phyloP scores from a whole-genome alignment of 2,797 vertebrate species.

The Phoeniculus purpureus region DNA sequence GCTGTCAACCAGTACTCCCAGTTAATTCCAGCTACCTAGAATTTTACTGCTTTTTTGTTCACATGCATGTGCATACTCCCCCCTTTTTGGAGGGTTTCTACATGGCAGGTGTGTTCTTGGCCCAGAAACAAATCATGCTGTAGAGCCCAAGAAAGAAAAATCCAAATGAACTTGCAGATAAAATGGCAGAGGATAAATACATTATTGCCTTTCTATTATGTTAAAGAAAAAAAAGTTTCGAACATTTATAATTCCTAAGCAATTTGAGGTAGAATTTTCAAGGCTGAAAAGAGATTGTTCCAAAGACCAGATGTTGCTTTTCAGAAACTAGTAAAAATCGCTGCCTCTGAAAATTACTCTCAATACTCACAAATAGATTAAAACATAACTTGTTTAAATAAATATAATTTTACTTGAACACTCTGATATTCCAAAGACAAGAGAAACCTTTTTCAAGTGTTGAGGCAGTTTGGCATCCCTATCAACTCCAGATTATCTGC shows the following conservation, averaged over 20 bases:
- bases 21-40: slow-evolving; percentile 7
- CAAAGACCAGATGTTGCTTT: slow-evolving; percentile 58
- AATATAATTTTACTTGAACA: slow-evolving; percentile 23
- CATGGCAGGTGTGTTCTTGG: slow-evolving; percentile 40
- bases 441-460: not conserved
- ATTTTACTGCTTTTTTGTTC: not conserved
- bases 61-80: not conserved
- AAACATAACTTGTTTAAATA: slow-evolving; percentile 45
- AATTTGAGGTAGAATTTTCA: slow-evolving; percentile 53
- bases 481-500: not conserved
- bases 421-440: not conserved
- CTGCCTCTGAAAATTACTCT: slow-evolving; percentile 47
- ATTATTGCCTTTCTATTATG: slow-evolving; percentile 26
- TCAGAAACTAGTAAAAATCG: slow-evolving; percentile 57
- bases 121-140: slow-evolving; percentile 31
- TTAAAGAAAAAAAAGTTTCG: not conserved
- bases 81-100: not conserved
- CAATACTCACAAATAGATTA: slow-evolving; percentile 25
- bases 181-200: slow-evolving; percentile 17
- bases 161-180: slow-evolving; percentile 7
- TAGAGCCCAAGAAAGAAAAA: not conserved
- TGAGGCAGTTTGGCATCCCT: not conserved
- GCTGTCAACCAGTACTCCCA: not conserved
- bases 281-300: slow-evolving; percentile 57
- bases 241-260: not conserved